phyloP scores from a whole-genome alignment of 2,888 invertebrate species.

The Sabellastarte sp. region DNA sequence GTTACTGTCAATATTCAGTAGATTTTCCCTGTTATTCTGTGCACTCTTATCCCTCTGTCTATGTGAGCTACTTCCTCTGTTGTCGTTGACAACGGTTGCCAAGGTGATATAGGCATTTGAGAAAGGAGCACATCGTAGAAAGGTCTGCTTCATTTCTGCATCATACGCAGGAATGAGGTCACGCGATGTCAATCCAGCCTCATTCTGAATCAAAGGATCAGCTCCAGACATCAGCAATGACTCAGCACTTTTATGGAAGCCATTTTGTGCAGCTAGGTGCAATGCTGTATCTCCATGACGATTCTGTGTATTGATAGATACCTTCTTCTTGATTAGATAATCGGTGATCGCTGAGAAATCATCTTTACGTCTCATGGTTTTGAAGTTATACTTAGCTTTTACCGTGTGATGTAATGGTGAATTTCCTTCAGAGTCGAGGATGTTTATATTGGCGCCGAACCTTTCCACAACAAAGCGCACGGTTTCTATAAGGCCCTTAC shows the following conservation, averaged over 20 bases:
- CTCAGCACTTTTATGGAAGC: slow-evolving; percentile 16
- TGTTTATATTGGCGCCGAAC: slow-evolving; percentile 19
- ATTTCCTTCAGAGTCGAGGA: slow-evolving; percentile 14
- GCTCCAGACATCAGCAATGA: slow-evolving; percentile 12
- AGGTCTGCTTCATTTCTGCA: slow-evolving; percentile 17
- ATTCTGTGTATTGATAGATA: slow-evolving; percentile 11
- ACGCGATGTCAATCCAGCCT: slow-evolving; percentile 7
- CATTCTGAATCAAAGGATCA: slow-evolving; percentile 10
- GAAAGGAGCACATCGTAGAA: slow-evolving; percentile 7
- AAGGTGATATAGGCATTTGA: neutral
- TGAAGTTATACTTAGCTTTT: slow-evolving; percentile 10
- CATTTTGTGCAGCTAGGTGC: slow-evolving; percentile 20
- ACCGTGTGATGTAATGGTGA: slow-evolving; percentile 19
- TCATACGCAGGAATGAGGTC: slow-evolving; percentile 20
- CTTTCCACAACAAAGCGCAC: slow-evolving; percentile 20
- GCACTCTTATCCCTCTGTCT: too few species aligned
- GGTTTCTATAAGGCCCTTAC: slow-evolving; percentile 17
- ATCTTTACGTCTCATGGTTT: slow-evolving; percentile 22
- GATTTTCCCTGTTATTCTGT: too few species aligned
- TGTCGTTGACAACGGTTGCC: too few species aligned
- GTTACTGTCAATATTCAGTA: too few species aligned
- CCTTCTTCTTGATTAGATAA: slow-evolving; percentile 12
- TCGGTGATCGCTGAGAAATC: slow-evolving; percentile 18
- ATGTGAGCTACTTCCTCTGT: too few species aligned
- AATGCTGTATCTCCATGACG: slow-evolving; percentile 16